Percentiles rank a stretch among this genome's conserved stretches.
Evolutionary conservation across 2,113 vertebrate species (phyloP).

Genomic region (Semnornis frantzii): DNA sequence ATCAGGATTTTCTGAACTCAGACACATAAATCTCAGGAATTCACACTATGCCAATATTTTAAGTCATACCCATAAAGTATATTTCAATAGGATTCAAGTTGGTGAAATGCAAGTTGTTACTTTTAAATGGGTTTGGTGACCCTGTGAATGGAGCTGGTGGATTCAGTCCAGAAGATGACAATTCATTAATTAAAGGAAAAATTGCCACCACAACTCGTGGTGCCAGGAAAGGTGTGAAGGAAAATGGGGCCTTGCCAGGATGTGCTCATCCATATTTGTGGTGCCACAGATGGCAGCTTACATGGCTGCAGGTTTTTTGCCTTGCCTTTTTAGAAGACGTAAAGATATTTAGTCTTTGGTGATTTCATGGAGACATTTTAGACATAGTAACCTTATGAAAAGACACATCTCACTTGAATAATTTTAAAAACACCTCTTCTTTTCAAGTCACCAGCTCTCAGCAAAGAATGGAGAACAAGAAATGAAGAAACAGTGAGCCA

Average conservation of each 20-base stretch:
- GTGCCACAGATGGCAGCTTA: neutral
- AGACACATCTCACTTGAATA: neutral
- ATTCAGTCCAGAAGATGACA: constrained; percentile 21
- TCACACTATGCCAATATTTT: constrained; percentile 17
- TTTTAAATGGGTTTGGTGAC: constrained; percentile 24
- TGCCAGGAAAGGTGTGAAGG: constrained; percentile 19
- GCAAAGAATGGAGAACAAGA: neutral
- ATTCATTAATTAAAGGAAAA: neutral
- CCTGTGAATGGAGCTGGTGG: neutral
- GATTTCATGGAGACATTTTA: constrained; percentile 1
- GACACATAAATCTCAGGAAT: neutral
- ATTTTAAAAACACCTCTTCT: constrained; percentile 25
- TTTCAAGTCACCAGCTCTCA: constrained; percentile 9
- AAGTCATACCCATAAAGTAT: neutral
- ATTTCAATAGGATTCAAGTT: constrained; percentile 17
- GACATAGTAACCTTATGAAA: neutral
- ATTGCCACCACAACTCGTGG: neutral
- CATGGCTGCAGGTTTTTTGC: neutral
- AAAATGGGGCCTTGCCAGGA: neutral
- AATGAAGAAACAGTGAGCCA: constrained; percentile 7
- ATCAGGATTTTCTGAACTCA: neutral
- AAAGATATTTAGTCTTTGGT: neutral
- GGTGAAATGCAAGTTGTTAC: constrained; percentile 39
- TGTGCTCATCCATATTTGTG: neutral
- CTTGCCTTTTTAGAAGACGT: neutral